A percentile compares a stretch with the other conserved stretches of the same genome.
phyloP scores from a whole-genome alignment of 2,113 vertebrate species.

The Pheucticus melanocephalus region DNA sequence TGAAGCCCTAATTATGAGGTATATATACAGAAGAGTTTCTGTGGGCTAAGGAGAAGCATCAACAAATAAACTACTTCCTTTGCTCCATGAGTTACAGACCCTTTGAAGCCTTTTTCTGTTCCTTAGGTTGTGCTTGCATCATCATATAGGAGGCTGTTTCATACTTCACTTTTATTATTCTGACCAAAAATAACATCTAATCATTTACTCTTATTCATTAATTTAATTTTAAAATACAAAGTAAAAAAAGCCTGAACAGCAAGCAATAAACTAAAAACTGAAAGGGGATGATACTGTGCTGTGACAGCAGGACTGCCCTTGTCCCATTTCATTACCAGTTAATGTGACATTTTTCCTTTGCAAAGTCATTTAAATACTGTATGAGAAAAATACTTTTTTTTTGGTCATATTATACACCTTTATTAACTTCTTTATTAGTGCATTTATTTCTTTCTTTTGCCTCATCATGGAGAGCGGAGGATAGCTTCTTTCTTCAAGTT shows the following conservation, averaged over 20 bases:
- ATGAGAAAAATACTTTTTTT: background rate
- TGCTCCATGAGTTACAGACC: background rate
- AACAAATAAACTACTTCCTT: conserved; percentile 24
- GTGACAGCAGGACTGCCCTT: background rate
- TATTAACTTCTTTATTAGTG: background rate
- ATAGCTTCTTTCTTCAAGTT: background rate
- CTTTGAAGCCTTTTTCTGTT: background rate
- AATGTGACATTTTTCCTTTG: background rate
- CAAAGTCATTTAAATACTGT: background rate
- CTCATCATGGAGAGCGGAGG: background rate
- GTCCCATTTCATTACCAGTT: background rate
- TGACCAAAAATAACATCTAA: background rate
- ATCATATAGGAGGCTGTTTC: background rate
- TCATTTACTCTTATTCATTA: background rate
- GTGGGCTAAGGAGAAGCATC: background rate
- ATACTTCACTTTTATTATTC: background rate
- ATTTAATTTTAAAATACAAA: background rate
- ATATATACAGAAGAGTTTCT: conserved; percentile 27
- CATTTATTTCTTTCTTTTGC: background rate
- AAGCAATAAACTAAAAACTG: background rate
- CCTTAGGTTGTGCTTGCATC: background rate
- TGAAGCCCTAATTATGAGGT: conserved; percentile 44
- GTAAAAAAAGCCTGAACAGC: background rate
- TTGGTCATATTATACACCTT: background rate
- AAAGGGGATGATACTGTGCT: background rate